Evolutionary conservation across 2,113 vertebrate species (phyloP).

Genomic region (Athene cunicularia): DNA sequence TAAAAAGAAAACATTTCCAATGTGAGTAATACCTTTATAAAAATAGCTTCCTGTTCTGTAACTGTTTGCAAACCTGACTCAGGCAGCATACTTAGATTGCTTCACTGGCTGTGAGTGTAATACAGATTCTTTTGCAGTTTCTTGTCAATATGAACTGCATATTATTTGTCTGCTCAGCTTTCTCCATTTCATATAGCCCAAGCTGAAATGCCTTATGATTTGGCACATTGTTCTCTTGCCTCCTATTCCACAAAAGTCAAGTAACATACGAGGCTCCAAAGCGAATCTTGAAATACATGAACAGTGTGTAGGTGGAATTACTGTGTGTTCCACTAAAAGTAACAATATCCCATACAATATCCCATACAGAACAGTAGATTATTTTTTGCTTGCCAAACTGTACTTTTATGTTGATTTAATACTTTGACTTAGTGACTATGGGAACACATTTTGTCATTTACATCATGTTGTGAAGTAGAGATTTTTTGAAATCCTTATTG

Average conservation of each 20-base stretch:
- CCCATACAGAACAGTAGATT: background rate
- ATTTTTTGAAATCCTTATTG: conserved; percentile 9
- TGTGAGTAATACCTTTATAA: background rate
- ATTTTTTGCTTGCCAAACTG: background rate
- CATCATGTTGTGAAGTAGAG: background rate
- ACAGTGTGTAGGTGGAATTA: background rate
- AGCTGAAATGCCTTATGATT: background rate
- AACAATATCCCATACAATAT: background rate
- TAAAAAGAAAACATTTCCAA: background rate
- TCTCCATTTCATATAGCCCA: background rate
- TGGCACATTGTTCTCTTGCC: background rate
- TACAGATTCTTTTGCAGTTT: background rate
- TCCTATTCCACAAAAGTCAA: background rate
- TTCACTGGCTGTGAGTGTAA: background rate
- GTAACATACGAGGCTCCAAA: background rate
- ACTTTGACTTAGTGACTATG: background rate
- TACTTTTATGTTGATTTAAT: background rate
- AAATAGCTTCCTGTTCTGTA: background rate
- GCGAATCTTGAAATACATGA: background rate
- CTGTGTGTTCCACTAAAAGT: background rate
- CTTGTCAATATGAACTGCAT: background rate
- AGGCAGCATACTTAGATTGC: background rate
- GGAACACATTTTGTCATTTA: background rate
- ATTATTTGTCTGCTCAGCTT: background rate
- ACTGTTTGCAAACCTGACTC: background rate